Conservation (phyloP, 2,888 invertebrate genomes). For the Trileptium ribeirensis region DNA sequence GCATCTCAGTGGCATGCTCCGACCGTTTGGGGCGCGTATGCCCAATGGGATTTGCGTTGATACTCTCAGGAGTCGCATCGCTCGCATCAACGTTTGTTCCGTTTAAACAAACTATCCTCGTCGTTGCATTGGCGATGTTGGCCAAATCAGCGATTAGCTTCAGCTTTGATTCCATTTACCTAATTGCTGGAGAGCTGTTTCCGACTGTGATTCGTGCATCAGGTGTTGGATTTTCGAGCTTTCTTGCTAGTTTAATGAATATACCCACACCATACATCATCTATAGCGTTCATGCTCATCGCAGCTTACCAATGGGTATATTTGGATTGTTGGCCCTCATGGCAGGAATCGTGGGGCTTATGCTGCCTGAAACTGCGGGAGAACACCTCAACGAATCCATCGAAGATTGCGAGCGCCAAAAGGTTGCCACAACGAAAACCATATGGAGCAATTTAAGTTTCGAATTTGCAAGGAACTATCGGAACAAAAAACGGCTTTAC, state of each 20-base stretch:
- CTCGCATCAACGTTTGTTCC: background rate
- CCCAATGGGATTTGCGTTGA: background rate
- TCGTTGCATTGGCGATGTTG: background rate
- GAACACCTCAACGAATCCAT: background rate
- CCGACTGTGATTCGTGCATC: constrained; percentile 13
- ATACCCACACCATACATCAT: background rate
- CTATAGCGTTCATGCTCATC: background rate
- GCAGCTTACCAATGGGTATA: background rate
- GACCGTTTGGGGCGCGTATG: background rate
- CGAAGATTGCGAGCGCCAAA: background rate
- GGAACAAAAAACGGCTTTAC: no score
- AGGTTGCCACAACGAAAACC: no score
- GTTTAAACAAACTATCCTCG: background rate
- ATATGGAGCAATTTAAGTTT: no score
- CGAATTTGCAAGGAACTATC: no score
- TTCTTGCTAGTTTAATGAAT: background rate
- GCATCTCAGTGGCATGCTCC: background rate
- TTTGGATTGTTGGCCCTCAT: background rate
- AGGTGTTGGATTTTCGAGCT: background rate
- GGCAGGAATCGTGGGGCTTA: background rate
- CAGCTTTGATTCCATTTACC: background rate
- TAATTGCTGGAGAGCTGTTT: background rate
- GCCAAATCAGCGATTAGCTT: background rate
- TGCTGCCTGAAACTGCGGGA: constrained; percentile 4
- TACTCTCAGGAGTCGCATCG: background rate